phyloP scores from a whole-genome alignment of 2,888 invertebrate species.

The Drosophila sordidula region DNA sequence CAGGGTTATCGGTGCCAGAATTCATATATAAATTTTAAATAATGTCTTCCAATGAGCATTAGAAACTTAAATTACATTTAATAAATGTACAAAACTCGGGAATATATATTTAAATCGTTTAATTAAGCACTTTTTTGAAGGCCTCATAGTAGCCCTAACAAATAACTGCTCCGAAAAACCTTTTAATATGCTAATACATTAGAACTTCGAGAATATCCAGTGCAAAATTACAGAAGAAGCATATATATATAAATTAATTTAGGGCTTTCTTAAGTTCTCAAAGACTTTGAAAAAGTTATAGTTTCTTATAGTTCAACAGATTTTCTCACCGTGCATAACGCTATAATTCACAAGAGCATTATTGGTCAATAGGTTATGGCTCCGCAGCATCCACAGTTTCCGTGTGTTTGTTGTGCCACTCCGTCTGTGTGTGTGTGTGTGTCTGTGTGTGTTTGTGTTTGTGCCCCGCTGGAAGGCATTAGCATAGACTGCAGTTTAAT shows the following conservation, averaged over 20 bases:
- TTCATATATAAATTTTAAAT: too few relatives aligned
- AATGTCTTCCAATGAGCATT: too few relatives aligned
- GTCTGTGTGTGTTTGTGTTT: constrained; percentile 19
- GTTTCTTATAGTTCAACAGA: neutral
- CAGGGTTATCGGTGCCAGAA: too few relatives aligned
- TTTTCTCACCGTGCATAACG: constrained; percentile 32
- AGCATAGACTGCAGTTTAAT: constrained; percentile 64
- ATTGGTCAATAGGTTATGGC: constrained; percentile 63
- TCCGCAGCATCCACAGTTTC: constrained; percentile 20
- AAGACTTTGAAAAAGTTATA: neutral
- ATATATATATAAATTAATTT: neutral
- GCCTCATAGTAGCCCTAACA: too few relatives aligned
- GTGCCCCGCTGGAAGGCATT: constrained; percentile 43
- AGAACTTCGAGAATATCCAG: too few relatives aligned
- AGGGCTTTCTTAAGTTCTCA: neutral
- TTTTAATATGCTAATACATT: neutral
- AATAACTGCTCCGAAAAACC: neutral
- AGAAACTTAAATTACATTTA: too few relatives aligned
- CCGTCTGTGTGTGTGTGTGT: neutral
- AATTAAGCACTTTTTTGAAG: too few relatives aligned
- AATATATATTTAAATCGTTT: too few relatives aligned
- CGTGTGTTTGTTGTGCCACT: constrained; percentile 4
- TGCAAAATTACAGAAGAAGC: too few relatives aligned
- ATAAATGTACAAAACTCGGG: too few relatives aligned
- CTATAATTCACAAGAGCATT: constrained; percentile 48